A percentile compares a stretch with the other conserved stretches of the same genome.
Evolutionary conservation across 2,113 vertebrate species (phyloP).

Genomic region (Caretta caretta): DNA sequence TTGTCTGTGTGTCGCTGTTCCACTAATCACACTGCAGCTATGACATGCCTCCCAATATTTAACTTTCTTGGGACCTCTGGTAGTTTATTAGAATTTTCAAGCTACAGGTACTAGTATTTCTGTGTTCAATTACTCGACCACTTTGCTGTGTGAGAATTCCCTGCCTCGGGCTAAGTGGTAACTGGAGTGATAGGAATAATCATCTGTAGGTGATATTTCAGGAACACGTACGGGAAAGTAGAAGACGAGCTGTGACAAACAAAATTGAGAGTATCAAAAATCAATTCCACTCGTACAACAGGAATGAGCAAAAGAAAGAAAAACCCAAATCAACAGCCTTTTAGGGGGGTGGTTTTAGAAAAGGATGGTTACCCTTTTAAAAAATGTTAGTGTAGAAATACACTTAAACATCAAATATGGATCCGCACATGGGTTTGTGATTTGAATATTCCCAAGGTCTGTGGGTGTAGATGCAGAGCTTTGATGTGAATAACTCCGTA

Average conservation of each 20-base stretch:
- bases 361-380: neutral
- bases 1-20: neutral
- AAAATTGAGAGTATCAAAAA: conserved; percentile 51
- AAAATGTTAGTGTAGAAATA: neutral
- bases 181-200: conserved; percentile 26
- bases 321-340: conserved; percentile 19
- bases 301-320: conserved; percentile 15
- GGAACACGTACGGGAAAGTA: conserved; percentile 6
- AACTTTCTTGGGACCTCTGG: conserved; percentile 69
- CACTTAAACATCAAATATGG: rapidly evolving
- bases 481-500: neutral
- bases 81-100: conserved; percentile 61
- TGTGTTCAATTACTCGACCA: conserved; percentile 27
- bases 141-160: conserved; percentile 9
- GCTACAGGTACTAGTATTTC: conserved; percentile 42
- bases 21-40: neutral
- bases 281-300: conserved; percentile 24
- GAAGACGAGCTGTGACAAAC: conserved; percentile 57
- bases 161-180: conserved; percentile 7
- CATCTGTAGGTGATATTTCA: conserved; percentile 66
- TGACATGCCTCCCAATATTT: conserved; percentile 58
- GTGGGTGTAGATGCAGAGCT: neutral
- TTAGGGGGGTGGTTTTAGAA: rapidly evolving
- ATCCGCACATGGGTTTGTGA: rapidly evolving
- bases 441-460: rapidly evolving